Conservation (phyloP, 2,888 invertebrate genomes). For the Agrotis segetum region DNA sequence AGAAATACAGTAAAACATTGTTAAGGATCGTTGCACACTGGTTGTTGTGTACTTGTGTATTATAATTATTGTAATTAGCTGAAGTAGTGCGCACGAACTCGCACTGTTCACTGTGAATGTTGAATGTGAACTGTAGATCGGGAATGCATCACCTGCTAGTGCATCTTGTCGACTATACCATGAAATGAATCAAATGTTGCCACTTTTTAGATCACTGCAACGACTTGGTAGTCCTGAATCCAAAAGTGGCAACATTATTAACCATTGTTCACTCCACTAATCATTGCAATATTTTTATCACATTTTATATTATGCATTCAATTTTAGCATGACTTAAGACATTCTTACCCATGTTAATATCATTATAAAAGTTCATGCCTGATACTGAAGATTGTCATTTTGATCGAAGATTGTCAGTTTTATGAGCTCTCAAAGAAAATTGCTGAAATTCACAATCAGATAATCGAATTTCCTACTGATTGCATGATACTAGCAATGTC, state of each 20-base stretch:
- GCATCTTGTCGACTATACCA: constrained; percentile 69
- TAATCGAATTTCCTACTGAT: not conserved
- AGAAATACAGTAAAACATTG: constrained; percentile 22
- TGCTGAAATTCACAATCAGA: constrained; percentile 3
- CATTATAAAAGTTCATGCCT: constrained; percentile 1
- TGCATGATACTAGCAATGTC: constrained; percentile 18
- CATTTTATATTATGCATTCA: constrained; percentile 19
- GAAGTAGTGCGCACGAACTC: constrained; percentile 72
- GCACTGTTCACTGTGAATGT: constrained; percentile 76
- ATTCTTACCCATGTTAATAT: not conserved
- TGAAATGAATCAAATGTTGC: constrained; percentile 42
- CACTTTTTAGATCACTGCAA: constrained; percentile 21
- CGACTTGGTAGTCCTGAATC: not conserved
- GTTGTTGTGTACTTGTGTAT: constrained; percentile 47
- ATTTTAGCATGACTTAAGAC: constrained; percentile 52
- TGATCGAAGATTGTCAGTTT: constrained; percentile 1
- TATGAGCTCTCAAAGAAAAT: constrained; percentile 9
- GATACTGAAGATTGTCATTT: constrained; percentile 4
- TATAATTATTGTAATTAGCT: constrained; percentile 55
- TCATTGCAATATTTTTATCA: constrained; percentile 49
- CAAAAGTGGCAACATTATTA: constrained; percentile 41
- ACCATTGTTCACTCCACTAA: constrained; percentile 39
- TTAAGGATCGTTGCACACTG: constrained; percentile 35
- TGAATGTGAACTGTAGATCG: constrained; percentile 88
- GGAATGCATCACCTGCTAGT: constrained; percentile 79